Base-by-base conservation (phyloP, 2,888 invertebrate genomes). In the Neria commutata region DNA sequence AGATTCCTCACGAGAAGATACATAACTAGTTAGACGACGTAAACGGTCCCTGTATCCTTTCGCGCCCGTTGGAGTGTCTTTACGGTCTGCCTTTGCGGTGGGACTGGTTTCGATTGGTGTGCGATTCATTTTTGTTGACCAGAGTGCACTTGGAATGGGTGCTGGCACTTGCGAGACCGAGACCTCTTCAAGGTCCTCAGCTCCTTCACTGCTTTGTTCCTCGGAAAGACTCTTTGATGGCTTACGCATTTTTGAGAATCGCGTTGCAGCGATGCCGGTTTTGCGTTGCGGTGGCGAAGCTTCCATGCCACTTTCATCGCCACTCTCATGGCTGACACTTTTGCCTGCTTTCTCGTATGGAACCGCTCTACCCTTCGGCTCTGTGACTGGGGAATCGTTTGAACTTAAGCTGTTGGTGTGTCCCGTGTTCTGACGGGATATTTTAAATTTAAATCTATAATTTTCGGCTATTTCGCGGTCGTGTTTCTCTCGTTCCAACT, bases 221-320 rank as follows among this genome's bases (percentile, higher is more conserved):
- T 63, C 65, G 0, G 69, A 68, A 53, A 66, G 55, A 5, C 61
- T 57, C 4, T 58, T 58, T 4, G 67, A 33, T 0, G 75, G 72
- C 19, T 68, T 67, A 1, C 68, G 71, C 2, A 76, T 74, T n/a
- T 66, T 65, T 3, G 72, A 60, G 42, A 75, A 75, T 21, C 74
- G 61, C 1, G 68, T 76, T 16, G 74, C 67, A 0, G 76, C 75
- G n/a, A 75, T 72, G 17, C 75, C 75, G 0, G 69, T 53, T 25
- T 69, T 71, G n/a, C 58, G 64, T 25, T 14, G 54, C 25, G 67
- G 69, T 23, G 71, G 71, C 16, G 71, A 60, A 3, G 63, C 64
- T 51, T 78, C 76, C 66, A 79, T 71, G 19, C 75, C 75, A 52
- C 75, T 77, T 47, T 77, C 77, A 55, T 77, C 73, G 34, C 67